Evolutionary conservation across 2,113 vertebrate species (phyloP).

Genomic region (Eretmochelys imbricata): DNA sequence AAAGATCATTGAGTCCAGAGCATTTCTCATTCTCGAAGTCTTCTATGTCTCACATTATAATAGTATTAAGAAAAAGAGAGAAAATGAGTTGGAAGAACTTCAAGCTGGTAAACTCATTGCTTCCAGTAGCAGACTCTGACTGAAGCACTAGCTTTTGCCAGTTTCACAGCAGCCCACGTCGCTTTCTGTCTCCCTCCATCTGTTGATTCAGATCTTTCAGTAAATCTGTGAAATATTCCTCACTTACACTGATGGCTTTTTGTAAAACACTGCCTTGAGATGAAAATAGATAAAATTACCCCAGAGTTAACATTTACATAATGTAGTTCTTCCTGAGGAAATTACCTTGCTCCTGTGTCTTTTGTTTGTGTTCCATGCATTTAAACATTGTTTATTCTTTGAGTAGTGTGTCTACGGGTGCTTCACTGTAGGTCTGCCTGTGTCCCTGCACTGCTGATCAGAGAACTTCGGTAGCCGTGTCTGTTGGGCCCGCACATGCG

Average conservation of each 20-base stretch:
- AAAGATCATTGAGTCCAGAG: fast-evolving
- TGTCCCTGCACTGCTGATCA: no score
- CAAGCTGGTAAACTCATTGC: background rate
- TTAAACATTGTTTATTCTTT: background rate
- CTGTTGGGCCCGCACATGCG: no score
- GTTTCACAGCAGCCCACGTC: background rate
- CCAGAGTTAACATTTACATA: background rate
- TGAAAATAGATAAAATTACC: background rate
- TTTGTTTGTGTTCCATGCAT: background rate
- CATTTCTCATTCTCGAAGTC: background rate
- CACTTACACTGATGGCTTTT: background rate
- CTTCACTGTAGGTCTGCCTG: no score
- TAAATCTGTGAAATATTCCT: background rate
- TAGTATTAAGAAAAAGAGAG: background rate
- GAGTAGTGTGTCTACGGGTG: background rate
- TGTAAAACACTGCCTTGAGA: background rate
- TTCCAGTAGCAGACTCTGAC: background rate
- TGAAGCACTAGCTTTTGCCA: background rate
- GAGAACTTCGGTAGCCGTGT: no score
- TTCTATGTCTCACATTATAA: background rate
- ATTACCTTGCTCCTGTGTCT: background rate
- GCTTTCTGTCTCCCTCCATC: background rate
- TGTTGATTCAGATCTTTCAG: background rate
- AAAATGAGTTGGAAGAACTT: background rate
- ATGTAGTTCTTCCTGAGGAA: background rate